Conservation (phyloP, 2,113 vertebrate species). For the Elachura formosa region DNA sequence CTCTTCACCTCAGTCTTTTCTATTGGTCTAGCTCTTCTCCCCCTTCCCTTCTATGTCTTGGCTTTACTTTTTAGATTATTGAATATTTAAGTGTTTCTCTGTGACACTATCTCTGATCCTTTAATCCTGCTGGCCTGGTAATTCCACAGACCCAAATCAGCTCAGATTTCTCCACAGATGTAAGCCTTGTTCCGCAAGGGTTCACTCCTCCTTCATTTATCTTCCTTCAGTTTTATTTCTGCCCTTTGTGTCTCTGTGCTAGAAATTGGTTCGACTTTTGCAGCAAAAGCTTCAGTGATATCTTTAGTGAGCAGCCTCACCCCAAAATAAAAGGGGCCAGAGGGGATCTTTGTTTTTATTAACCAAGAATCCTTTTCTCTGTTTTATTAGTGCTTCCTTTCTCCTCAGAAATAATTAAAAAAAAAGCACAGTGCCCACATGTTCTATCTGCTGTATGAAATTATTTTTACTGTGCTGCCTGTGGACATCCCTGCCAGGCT, state of each 20-base stretch:
- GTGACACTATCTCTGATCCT: constrained; percentile 64
- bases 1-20: neutral
- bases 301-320: constrained; percentile 30
- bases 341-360: constrained; percentile 24
- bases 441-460: neutral
- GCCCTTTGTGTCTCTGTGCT: constrained; percentile 40
- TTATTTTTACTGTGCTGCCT: neutral
- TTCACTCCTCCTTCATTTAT: constrained; percentile 33
- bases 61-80: constrained; percentile 48
- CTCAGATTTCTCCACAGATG: constrained; percentile 54
- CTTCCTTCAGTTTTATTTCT: constrained; percentile 46
- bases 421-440: neutral
- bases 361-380: neutral
- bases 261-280: constrained; percentile 57
- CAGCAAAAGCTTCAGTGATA: neutral
- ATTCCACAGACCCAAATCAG: constrained; percentile 63
- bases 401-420: neutral
- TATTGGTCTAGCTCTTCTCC: neutral
- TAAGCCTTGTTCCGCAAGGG: constrained; percentile 58
- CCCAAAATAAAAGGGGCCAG: neutral
- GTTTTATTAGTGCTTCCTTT: neutral
- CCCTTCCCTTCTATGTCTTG: neutral
- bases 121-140: constrained; percentile 67
- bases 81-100: constrained; percentile 62
- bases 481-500: neutral